Percentiles rank a stretch among this genome's conserved stretches.
These are phyloP conservation scores for Aegithalos caudatus DNA, from an alignment of 2,113 vertebrate species.

Conservation along the genomic window DNA sequence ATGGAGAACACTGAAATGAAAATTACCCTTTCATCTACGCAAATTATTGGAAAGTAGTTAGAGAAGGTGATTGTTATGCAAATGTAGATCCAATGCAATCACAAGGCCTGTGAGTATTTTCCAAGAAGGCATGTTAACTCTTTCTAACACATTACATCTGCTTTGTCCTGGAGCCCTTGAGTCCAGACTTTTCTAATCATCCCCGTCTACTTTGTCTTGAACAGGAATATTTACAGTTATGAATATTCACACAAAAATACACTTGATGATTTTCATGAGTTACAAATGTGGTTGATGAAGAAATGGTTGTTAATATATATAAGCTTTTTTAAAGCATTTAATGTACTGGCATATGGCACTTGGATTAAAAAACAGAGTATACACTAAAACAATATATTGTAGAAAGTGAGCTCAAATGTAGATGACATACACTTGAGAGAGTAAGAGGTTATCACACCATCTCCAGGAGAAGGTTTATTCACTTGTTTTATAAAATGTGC, in stretches of 20 bases:
- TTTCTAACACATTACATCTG: neutral
- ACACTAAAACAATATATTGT: neutral
- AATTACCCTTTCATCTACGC: neutral
- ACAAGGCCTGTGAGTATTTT: neutral
- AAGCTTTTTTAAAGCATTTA: neutral
- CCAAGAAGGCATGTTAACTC: neutral
- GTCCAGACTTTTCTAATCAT: neutral
- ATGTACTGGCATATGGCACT: neutral
- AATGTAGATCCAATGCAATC: neutral
- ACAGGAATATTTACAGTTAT: neutral
- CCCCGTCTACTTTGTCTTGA: neutral
- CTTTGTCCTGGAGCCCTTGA: neutral
- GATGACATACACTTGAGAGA: neutral
- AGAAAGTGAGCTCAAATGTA: neutral
- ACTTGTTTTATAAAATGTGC: neutral
- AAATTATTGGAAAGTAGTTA: conserved; percentile 12
- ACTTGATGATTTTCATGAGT: neutral
- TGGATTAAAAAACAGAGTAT: neutral
- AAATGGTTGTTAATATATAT: neutral
- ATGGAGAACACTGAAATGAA: neutral
- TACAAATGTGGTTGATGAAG: neutral
- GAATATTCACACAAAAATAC: neutral
- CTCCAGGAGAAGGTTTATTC: neutral
- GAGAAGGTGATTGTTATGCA: neutral
- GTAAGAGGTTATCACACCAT: neutral